Conservation (phyloP, 1,140 invertebrate species). For the Drosophila ercepeae region DNA sequence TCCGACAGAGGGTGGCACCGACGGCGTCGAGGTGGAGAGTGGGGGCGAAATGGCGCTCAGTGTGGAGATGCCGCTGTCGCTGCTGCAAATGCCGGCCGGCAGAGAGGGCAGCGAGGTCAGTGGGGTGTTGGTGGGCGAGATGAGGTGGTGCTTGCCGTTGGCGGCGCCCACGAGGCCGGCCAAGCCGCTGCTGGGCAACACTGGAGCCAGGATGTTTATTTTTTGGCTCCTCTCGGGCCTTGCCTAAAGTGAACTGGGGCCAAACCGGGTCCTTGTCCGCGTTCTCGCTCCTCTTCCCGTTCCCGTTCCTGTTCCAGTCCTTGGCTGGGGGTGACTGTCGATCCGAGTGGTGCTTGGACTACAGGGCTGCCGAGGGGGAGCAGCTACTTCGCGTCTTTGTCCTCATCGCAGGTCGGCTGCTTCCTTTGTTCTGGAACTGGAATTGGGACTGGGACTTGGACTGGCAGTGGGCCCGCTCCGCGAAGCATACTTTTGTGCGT, state of each 20-base stretch:
- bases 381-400: conserved; percentile 50
- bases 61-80: conserved; percentile 78
- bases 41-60: conserved; percentile 76
- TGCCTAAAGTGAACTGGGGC: not conserved
- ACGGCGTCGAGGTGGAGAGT: conserved; percentile 58
- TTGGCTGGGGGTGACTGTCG: not conserved
- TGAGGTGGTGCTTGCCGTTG: conserved; percentile 63
- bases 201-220: conserved; percentile 73
- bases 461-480: conserved; percentile 15
- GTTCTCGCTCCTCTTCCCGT: conserved; percentile 11
- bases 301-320: conserved; percentile 5
- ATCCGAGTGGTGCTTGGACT: conserved; percentile 9
- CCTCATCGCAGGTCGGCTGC: conserved; percentile 27
- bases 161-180: conserved; percentile 59
- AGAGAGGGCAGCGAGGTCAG: conserved; percentile 33
- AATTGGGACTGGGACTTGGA: conserved; percentile 1
- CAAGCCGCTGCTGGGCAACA: conserved; percentile 72
- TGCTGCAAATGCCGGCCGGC: conserved; percentile 77
- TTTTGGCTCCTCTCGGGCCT: not conserved
- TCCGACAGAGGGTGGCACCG: conserved; percentile 18
- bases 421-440: conserved; percentile 40
- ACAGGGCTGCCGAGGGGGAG: conserved; percentile 21
- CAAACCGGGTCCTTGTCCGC: not conserved
- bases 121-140: conserved; percentile 71
- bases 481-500: conserved; percentile 71